Conservation (phyloP, 2,113 vertebrate genomes). For the Neopipo cinnamomea region DNA sequence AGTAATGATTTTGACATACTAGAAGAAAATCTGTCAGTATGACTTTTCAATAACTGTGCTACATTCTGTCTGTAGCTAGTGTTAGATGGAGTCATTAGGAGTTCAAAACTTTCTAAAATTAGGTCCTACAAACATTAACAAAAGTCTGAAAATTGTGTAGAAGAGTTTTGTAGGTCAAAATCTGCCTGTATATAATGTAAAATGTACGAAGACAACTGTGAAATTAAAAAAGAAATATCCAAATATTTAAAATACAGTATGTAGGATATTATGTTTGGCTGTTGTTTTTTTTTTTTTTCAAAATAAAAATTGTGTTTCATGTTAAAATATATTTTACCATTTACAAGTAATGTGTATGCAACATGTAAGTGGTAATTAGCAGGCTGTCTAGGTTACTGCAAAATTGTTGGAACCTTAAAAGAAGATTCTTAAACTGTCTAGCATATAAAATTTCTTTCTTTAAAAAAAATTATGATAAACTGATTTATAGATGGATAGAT, state of each 20-base stretch:
- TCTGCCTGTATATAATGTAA: background rate
- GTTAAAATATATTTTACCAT: background rate
- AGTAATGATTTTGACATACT: background rate
- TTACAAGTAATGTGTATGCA: background rate
- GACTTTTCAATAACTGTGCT: background rate
- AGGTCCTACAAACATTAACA: background rate
- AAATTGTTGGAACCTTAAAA: background rate
- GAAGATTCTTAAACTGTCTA: background rate
- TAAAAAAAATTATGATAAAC: background rate
- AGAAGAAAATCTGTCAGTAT: background rate
- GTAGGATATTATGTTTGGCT: too few species aligned
- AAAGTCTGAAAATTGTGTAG: background rate
- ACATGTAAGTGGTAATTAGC: background rate
- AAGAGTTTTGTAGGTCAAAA: background rate
- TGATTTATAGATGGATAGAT: background rate
- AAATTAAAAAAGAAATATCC: background rate
- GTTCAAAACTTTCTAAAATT: background rate
- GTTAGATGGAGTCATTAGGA: background rate
- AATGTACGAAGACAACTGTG: background rate
- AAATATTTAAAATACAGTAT: background rate
- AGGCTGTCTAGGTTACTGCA: background rate
- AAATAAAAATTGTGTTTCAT: background rate
- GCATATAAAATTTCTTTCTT: background rate
- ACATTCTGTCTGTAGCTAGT: background rate
- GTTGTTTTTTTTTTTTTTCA: fast-evolving